phyloP scores from a whole-genome alignment of 2,113 vertebrate species.

The Chrysochloris asiatica region DNA sequence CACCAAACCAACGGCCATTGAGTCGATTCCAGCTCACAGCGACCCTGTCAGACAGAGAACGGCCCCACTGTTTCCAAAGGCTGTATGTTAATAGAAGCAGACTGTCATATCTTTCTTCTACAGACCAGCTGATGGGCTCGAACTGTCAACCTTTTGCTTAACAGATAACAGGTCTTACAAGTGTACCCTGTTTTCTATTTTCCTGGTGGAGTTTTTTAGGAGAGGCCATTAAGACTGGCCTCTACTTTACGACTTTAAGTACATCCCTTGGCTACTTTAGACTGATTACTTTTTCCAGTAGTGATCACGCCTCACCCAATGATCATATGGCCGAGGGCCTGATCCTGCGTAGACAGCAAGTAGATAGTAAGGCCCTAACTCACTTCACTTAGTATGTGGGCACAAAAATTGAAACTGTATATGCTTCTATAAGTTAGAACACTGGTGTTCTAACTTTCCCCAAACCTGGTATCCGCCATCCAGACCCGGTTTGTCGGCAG shows the following conservation, averaged over 20 bases:
- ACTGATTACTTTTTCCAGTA: neutral
- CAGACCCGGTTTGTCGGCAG: neutral
- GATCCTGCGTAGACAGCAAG: neutral
- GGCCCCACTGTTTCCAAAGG: neutral
- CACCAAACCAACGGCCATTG: too few relatives aligned
- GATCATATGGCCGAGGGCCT: neutral
- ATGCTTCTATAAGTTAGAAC: neutral
- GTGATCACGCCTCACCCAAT: neutral
- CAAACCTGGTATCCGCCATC: neutral
- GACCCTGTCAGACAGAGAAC: too few relatives aligned
- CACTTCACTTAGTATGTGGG: neutral
- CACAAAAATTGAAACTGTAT: neutral
- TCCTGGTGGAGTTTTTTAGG: too few relatives aligned
- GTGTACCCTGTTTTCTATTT: too few relatives aligned
- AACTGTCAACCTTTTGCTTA: neutral
- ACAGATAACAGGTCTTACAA: neutral
- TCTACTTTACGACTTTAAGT: neutral
- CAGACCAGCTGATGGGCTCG: neutral
- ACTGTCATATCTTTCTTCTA: neutral
- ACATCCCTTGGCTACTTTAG: neutral
- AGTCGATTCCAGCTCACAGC: neutral
- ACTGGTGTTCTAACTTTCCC: neutral
- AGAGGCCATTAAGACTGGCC: too few relatives aligned
- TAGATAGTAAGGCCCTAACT: neutral
- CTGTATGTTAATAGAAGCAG: neutral